phyloP scores from a whole-genome alignment of 2,113 vertebrate genomes.

The Hippocampus mohnikei region DNA sequence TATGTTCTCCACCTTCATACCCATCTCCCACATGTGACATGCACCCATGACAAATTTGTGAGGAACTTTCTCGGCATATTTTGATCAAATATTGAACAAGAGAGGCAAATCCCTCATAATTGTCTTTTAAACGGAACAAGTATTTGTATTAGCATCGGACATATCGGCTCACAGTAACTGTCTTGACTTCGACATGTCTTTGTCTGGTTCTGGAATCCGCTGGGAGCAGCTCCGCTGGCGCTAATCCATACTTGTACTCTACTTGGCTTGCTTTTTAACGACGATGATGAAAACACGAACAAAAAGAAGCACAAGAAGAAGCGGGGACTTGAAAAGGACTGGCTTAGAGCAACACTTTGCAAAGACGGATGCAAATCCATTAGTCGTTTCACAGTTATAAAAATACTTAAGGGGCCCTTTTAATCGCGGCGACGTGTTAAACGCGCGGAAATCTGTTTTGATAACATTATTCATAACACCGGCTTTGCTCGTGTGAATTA shows the following conservation, averaged over 20 bases:
- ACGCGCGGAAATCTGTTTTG: slow-evolving; percentile 80
- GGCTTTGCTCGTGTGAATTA: slow-evolving; percentile 77
- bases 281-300: slow-evolving; percentile 59
- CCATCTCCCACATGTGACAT: background rate
- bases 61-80: background rate
- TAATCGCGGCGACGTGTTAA: slow-evolving; percentile 73
- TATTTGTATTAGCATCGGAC: background rate
- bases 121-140: background rate
- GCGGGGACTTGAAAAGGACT: slow-evolving; percentile 69
- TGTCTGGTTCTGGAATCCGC: slow-evolving; percentile 63
- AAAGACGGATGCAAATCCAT: slow-evolving; percentile 76
- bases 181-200: slow-evolving; percentile 45
- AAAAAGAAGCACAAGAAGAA: slow-evolving; percentile 61
- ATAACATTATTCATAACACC: slow-evolving; percentile 82
- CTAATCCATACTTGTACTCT: slow-evolving; percentile 71
- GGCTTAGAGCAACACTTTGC: slow-evolving; percentile 58
- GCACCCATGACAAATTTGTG: background rate
- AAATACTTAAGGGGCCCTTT: slow-evolving; percentile 75
- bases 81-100: background rate
- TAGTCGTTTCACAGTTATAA: slow-evolving; percentile 75
- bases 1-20: background rate
- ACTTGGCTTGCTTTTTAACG: slow-evolving; percentile 61
- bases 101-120: background rate
- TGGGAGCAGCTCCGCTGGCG: slow-evolving; percentile 60
- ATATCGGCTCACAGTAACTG: slow-evolving; percentile 7